Conservation (phyloP, 2,797 vertebrate genomes). For the Amazona finschi region DNA sequence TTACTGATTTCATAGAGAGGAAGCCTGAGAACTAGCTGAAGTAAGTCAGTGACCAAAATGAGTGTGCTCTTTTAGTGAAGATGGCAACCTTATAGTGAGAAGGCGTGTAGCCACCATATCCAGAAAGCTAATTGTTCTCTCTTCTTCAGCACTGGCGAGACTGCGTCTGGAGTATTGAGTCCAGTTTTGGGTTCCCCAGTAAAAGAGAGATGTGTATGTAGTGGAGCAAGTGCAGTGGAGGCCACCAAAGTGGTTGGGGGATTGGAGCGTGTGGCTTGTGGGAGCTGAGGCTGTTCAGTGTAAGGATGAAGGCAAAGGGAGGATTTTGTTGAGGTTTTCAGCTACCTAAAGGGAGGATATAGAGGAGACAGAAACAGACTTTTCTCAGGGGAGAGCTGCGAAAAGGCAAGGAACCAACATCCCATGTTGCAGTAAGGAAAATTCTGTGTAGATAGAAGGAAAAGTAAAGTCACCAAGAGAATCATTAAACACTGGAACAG, state of each 20-base stretch:
- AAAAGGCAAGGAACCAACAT: background rate
- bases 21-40: background rate
- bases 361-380: background rate
- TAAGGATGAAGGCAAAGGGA: background rate
- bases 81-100: background rate
- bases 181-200: background rate
- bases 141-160: background rate
- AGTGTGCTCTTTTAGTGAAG: background rate
- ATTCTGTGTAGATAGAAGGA: background rate
- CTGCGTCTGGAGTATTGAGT: background rate
- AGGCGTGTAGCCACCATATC: background rate
- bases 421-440: background rate
- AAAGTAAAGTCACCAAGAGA: background rate
- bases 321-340: background rate
- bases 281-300: background rate
- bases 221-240: rapidly evolving
- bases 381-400: background rate
- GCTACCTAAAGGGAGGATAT: background rate
- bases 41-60: background rate
- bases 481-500: background rate
- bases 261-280: background rate
- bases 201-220: background rate
- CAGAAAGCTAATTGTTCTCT: background rate
- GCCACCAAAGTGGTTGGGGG: too few species aligned
- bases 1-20: background rate